A percentile compares a stretch with the other conserved stretches of the same genome.
Evolutionary conservation across 1,140 invertebrate species (phyloP).

Genomic region (Dolichoris vasculosae): DNA sequence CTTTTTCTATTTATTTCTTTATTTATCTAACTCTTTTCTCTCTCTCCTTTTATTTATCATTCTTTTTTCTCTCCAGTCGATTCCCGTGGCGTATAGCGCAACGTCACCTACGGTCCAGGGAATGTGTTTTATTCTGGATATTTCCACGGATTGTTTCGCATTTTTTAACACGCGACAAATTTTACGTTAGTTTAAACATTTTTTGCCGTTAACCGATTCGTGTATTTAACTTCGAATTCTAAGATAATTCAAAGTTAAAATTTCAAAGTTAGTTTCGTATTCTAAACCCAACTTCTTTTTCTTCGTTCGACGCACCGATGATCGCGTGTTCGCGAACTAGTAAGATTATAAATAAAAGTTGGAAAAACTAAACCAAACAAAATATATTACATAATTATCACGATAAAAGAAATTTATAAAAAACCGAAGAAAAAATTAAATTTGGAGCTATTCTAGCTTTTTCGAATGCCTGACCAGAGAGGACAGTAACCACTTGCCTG

Average conservation of each 20-base stretch:
- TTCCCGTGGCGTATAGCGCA: conserved; percentile 38
- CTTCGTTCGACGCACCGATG: too few species aligned
- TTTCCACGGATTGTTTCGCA: too few species aligned
- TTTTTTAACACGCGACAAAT: too few species aligned
- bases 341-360: too few species aligned
- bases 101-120: conserved; percentile 43
- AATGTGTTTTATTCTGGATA: conserved; percentile 11
- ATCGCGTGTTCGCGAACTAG: too few species aligned
- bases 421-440: not conserved
- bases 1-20: not conserved
- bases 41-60: not conserved
- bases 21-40: not conserved
- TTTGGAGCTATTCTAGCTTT: not conserved
- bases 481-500: conserved; percentile 50
- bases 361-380: not conserved
- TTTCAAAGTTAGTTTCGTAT: too few species aligned
- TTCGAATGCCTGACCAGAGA: conserved; percentile 33
- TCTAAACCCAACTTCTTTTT: too few species aligned
- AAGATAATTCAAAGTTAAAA: too few species aligned
- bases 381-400: too few species aligned
- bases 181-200: too few species aligned
- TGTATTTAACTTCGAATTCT: too few species aligned
- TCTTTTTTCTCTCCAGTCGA: conserved; percentile 33
- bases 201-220: too few species aligned
- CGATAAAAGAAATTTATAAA: not conserved